phyloP scores from a whole-genome alignment of 2,797 vertebrate species.

The Hylomyscus alleni region DNA sequence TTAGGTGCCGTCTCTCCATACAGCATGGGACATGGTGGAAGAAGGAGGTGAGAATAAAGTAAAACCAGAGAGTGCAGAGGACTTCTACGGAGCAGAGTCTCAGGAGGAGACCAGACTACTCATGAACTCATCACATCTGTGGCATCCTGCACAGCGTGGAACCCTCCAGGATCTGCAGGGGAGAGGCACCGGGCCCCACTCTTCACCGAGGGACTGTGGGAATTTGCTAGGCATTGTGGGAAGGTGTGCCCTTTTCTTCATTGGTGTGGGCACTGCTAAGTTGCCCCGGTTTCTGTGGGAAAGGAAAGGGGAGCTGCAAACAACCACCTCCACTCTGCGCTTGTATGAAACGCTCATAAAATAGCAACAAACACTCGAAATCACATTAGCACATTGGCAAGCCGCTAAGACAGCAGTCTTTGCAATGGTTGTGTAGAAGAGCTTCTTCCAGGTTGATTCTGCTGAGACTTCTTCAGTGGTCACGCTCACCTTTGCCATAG shows the following conservation, averaged over 20 bases:
- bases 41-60: no score
- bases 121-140: background rate
- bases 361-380: background rate
- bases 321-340: background rate
- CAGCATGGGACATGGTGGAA: background rate
- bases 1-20: no score
- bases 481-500: background rate
- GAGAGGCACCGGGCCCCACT: background rate
- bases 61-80: no score
- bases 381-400: background rate
- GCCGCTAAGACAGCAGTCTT: background rate
- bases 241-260: background rate
- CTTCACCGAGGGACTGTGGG: background rate
- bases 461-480: background rate
- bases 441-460: background rate
- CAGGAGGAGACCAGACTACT: background rate
- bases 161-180: no score
- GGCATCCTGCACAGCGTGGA: background rate
- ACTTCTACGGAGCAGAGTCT: background rate
- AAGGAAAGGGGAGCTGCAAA: background rate
- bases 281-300: background rate
- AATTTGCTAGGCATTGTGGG: background rate
- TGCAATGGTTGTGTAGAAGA: background rate
- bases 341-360: background rate
- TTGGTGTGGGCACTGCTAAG: background rate